Evolutionary conservation across 1,140 invertebrate species (phyloP).

Genomic region (Charaxes varanes): DNA sequence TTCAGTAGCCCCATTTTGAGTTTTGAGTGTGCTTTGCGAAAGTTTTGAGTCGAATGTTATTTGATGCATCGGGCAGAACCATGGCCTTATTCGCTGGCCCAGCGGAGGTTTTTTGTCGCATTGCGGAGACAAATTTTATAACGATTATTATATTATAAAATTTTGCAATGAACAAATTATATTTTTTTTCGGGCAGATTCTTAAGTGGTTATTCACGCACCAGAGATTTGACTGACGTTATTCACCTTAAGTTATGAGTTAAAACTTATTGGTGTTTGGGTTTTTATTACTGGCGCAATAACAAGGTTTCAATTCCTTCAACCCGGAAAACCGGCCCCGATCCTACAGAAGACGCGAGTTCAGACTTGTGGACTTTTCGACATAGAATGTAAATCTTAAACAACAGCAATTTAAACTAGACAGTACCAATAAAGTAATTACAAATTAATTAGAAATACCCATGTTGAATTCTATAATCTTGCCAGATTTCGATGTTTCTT

Average conservation of each 20-base stretch:
- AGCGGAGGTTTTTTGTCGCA: slow-evolving; percentile 14
- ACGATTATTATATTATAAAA: slow-evolving; percentile 24
- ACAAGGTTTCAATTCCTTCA: slow-evolving; percentile 6
- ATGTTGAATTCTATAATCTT: no score
- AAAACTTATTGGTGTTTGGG: slow-evolving; percentile 26
- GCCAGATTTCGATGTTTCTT: no score
- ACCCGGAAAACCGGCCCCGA: no score
- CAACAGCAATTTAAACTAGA: no score
- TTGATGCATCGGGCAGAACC: slow-evolving; percentile 41
- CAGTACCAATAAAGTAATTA: no score
- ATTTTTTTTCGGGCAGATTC: slow-evolving; percentile 30
- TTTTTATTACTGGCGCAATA: slow-evolving; percentile 13
- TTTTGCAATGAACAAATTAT: slow-evolving; percentile 23
- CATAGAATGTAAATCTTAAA: no score
- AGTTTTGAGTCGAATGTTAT: no score
- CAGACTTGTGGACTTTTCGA: no score
- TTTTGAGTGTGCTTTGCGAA: no score
- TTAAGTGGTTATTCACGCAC: slow-evolving; percentile 37
- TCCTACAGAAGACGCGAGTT: no score
- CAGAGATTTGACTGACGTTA: slow-evolving; percentile 39
- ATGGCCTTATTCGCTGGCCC: slow-evolving; percentile 24
- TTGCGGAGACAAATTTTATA: slow-evolving; percentile 34
- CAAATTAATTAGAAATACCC: no score
- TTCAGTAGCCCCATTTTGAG: no score
- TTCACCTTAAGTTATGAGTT: slow-evolving; percentile 31